phyloP scores from a whole-genome alignment of 2,888 invertebrate genomes.

The Chesias legatella region DNA sequence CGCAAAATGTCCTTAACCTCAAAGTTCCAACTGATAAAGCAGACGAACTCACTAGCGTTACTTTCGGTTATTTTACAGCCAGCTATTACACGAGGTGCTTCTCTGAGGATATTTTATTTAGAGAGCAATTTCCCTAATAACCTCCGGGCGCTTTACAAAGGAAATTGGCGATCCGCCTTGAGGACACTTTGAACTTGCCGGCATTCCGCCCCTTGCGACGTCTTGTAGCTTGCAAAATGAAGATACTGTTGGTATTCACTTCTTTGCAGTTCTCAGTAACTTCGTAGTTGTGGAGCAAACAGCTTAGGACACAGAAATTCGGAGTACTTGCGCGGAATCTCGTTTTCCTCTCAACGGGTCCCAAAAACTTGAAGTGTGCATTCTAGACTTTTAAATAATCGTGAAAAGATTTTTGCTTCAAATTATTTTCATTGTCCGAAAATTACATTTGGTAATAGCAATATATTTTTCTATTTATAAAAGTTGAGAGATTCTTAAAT shows the following conservation, averaged over 20 bases:
- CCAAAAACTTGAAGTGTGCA: too few species aligned
- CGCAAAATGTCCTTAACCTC: not conserved
- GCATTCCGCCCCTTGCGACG: conserved; percentile 41
- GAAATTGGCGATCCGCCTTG: conserved; percentile 53
- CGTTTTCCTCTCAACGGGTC: too few species aligned
- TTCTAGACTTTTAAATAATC: too few species aligned
- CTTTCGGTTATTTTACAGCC: conserved; percentile 20
- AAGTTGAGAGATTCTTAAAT: too few species aligned
- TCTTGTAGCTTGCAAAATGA: conserved; percentile 21
- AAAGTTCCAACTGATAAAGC: conserved; percentile 1
- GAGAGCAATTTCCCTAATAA: conserved; percentile 57
- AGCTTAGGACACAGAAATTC: too few species aligned
- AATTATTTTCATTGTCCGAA: too few species aligned
- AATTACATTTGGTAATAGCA: too few species aligned
- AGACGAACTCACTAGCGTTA: conserved; percentile 4
- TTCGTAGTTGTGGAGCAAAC: too few species aligned
- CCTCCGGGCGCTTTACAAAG: conserved; percentile 48
- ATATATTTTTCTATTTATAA: too few species aligned
- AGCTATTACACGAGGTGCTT: conserved; percentile 36
- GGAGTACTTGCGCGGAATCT: too few species aligned
- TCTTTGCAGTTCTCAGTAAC: not conserved
- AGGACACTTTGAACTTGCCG: conserved; percentile 49
- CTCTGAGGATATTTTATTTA: conserved; percentile 47
- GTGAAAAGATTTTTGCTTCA: too few species aligned
- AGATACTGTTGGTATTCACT: conserved; percentile 5